Percentiles rank a stretch among this genome's conserved stretches.
Conservation (phyloP, 2,113 vertebrate genomes). For the Sapajus apella region DNA sequence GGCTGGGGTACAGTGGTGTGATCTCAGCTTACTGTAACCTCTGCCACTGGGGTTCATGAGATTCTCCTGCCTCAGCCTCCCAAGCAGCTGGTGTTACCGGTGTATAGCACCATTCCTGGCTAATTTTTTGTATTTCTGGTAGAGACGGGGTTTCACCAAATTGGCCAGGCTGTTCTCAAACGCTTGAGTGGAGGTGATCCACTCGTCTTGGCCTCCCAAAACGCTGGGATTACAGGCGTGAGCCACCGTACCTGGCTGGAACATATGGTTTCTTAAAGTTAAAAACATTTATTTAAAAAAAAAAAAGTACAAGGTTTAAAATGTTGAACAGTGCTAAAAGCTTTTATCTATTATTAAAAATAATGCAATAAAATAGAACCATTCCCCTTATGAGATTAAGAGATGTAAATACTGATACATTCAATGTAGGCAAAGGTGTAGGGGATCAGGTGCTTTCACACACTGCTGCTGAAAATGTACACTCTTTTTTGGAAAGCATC, state of each 20-base stretch:
- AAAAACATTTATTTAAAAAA: background rate
- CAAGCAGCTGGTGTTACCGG: background rate
- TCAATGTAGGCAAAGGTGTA: background rate
- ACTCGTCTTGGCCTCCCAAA: background rate
- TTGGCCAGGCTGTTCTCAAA: background rate
- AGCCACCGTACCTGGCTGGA: background rate
- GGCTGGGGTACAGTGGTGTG: background rate
- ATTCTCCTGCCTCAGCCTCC: background rate
- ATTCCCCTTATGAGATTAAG: background rate
- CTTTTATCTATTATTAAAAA: slow-evolving; percentile 22
- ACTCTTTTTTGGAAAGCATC: background rate
- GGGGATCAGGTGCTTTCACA: background rate
- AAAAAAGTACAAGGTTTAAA: background rate
- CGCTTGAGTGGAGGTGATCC: background rate
- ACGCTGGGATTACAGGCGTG: background rate
- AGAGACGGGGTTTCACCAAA: background rate
- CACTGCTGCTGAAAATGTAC: background rate
- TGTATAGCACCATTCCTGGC: background rate
- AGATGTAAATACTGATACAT: background rate
- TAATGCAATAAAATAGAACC: background rate
- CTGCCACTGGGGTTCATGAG: background rate
- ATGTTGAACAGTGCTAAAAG: background rate
- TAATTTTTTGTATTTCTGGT: background rate
- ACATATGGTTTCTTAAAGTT: background rate
- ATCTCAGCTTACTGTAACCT: background rate